Evolutionary conservation across 2,797 vertebrate genomes (phyloP), one percentile per base, ranked within the genome.

Genomic region (Lophotriccus pileatus): DNA sequence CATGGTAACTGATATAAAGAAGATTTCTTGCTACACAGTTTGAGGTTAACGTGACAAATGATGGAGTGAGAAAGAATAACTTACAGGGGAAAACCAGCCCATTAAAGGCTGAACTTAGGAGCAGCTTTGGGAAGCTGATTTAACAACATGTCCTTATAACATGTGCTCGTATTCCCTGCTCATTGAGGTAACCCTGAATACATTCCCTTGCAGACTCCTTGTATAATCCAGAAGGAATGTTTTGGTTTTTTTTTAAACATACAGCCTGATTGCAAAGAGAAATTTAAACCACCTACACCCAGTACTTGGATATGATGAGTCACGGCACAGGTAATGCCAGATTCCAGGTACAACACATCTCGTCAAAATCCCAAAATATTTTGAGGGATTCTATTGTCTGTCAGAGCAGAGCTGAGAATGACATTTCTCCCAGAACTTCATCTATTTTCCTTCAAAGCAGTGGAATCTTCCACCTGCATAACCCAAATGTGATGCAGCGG

Each of bases 1-100:
- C 98, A 96, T 95, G 97, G 98, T 97, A 97, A 94, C 98, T 97
- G 98, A 99, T 97, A 97, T 97, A 97, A 97, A 96, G 98, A 98
- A 98, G 98, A 98, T 97, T 98, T 98, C 97, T 72, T 94, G 83
- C 96, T 92, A 94, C 97, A 92, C 94, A 30, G 83, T 90, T 87
- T 64, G 86, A 96, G 97, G 95, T 95, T 96, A 97, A 92, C 83
- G 34, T 97, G 97, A 97, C 96, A 97, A 97, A 97, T 89, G 93
- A 91, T 19, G 70, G 72, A 52, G 89, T 37, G 79, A 63, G 87
- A 37, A 89, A 30, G 84, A 97, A 95, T 88, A 94, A 95, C 93
- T 82, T 56, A 49, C 3, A 44, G 47, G 36, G 44, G 10, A 16
- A 66, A 74, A 70, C 2, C 3, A 83, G 73, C 70, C 9, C 25